Evolutionary conservation across 2,113 vertebrate genomes (phyloP), one percentile per base, ranked within the genome.

Genomic region (Paramisgurnus dabryanus): DNA sequence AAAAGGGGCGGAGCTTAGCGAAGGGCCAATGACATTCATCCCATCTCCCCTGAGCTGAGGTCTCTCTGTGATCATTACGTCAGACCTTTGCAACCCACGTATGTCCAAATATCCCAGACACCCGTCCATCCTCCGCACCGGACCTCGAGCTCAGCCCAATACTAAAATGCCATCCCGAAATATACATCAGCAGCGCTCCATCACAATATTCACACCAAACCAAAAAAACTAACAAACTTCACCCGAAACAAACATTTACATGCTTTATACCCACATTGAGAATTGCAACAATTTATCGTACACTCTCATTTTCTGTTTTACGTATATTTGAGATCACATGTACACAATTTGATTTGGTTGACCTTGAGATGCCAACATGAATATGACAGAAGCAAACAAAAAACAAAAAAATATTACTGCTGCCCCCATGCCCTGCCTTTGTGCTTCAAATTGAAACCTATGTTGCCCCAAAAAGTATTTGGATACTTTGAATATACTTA

Each of bases 211-310:
- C 73, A 76, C 41, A 76, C 41, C 45, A 47, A 69, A 34, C 22
- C 50, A 55, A 9, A 87, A 89, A 91, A 58, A 3, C 55, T 7
- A 58, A 58, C 17, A 57, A 58, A 58, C 90, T 92, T 88, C 90
- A 93, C 83, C 86, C 90, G 89, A 84, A 91, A 91, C 86, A 69
- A 87, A 93, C 87, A 93, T 85, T 82, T 83, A 94, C 92, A 89
- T 93, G 91, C 90, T 90, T 90, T 88, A 87, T 82, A 89, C 89
- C 86, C 90, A 92, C 91, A 89, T 84, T 86, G 89, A 93, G 85
- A 92, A 91, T 89, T 86, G 88, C 88, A 88, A 90, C 88, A 55
- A 91, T 87, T 89, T 88, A 90, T 90, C 90, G 83, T 88, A 83
- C 88, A 83, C 69, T 81, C 67, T 55, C 57, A 18, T 50, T 80